Evolutionary conservation across 2,113 vertebrate genomes (phyloP), one percentile per base, ranked within the genome.

Genomic region (Lota lota): DNA sequence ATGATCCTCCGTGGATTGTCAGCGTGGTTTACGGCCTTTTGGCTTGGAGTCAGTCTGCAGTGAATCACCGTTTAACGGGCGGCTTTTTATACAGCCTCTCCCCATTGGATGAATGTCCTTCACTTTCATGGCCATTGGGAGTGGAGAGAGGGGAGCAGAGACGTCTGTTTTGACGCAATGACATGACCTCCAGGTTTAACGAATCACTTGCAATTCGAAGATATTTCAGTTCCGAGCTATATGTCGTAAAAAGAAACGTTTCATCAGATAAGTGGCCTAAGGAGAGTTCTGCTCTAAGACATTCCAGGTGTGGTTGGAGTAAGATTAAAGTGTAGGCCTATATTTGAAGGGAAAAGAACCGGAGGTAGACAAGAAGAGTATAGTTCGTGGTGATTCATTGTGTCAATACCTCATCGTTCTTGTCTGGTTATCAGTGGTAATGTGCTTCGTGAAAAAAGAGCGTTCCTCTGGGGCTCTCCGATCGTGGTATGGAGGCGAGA

Each of bases 1-100:
- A 88, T 84, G 61, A 80, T 68, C 1, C 22, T 50, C 68, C 70
- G 72, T 68, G 53, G 62, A 53, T 66, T 76, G 81, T 79, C 82
- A 69, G 65, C 66, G 22, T 78, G 63, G 40, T 88, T 90, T 89
- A 87, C 76, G 22, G 75, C 79, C 74, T 72, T 24, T 82, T 84
- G 40, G 3, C 78, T 54, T 72, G 72, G 75, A 70, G 28, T n/a
- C 8, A 67, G 78, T 83, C 79, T 74, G 83, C 85, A 78, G 82
- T 83, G 81, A 87, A 85, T 86, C 82, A 82, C 74, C 1, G 53
- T 58, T 36, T 53, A 18, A 73, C 81, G 63, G 70, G 68, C 72
- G 76, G 72, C 70, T 59, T 66, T 76, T 71, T 79, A 59, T 79
- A 72, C 56, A 22, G 60, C n/a, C 59, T 3, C 8, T 17, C 17